Evolutionary conservation across 2,888 invertebrate genomes (phyloP), one percentile per base, ranked within the genome.

Genomic region (Congeria kusceri): DNA sequence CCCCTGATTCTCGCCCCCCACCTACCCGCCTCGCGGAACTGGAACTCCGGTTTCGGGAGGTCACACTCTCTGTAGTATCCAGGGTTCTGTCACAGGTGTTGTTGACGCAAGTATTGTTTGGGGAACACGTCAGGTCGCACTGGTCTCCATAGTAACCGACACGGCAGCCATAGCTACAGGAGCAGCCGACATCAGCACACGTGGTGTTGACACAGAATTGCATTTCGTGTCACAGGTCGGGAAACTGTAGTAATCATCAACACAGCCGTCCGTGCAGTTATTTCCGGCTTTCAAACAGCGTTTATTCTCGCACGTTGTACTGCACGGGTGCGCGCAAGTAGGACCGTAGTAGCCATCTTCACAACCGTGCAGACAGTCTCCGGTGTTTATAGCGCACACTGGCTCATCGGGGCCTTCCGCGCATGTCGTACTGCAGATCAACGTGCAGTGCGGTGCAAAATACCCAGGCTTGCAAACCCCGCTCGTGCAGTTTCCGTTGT

Each of bases 261-360:
- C 39, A 49, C 80, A 81, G 15, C n/a, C n/a, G 20, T 73, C 69
- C 9, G 56, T n/a, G 25, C 78, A 78, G 28, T 47, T 66, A 61
- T 78, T 66, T 15, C n/a, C 56, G 20, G 39, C 18, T 27, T 25
- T 57, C 11, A 11, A 18, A 20, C 73, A 78, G 27, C 70, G 58
- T 4, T 58, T 73, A 29, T 78, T 74, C 13, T 49, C 46, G 28
- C 78, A 78, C 3, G 23, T 47, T 0, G 29, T 23, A 39, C 25
- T 32, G 39, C 77, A 78, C 20, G 5, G 18, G 3, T 18, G 25
- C 7, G 58, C 47, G 53, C 83, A 83, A 7, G 62, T 63, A 0
- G 49, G 25, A 3, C 77, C 77, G 29, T 53, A 83, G 46, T 46
- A 39, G 13, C 70, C 70, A 5, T 65, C 65, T 0, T 9, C 28